These are phyloP conservation scores for Arctopsyche grandis DNA, from an alignment of 1,140 invertebrate genomes.

Conservation along the genomic window DNA sequence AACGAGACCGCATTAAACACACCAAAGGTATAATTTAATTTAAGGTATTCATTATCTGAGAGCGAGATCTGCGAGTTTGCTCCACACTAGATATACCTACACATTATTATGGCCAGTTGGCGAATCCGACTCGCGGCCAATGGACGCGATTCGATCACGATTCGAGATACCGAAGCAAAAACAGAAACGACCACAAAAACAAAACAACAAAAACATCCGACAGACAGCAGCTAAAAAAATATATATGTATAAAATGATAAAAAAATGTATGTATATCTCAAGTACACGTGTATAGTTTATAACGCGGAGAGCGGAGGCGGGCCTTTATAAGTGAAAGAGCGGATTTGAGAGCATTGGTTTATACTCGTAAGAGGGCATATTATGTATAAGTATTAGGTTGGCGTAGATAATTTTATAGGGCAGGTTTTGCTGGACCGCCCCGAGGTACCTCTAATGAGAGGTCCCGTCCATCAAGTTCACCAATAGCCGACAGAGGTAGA, in stretches of 20 bases:
- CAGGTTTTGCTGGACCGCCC: constrained; percentile 47
- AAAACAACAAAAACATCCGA: not conserved
- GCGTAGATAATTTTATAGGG: constrained; percentile 53
- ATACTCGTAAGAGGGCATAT: not conserved
- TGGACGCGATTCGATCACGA: constrained; percentile 28
- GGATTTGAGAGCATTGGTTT: not conserved
- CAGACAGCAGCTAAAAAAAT: no score
- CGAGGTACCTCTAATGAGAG: constrained; percentile 50
- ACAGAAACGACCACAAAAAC: not conserved
- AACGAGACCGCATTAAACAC: not conserved
- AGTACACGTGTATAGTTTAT: no score
- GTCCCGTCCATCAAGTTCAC: constrained; percentile 52
- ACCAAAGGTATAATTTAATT: constrained; percentile 22
- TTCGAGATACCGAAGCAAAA: not conserved
- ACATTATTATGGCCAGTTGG: not conserved
- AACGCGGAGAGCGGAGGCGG: not conserved
- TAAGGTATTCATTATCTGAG: constrained; percentile 23
- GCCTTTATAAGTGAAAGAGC: not conserved
- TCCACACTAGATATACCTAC: not conserved
- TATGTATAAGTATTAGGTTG: constrained; percentile 46
- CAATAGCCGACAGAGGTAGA: constrained; percentile 45
- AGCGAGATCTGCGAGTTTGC: not conserved
- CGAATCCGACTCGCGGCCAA: constrained; percentile 9
- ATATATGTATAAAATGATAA: no score
- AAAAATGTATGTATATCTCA: no score